Conservation (phyloP, 92 coral and sea anemone species). For the Montipora capitata region DNA sequence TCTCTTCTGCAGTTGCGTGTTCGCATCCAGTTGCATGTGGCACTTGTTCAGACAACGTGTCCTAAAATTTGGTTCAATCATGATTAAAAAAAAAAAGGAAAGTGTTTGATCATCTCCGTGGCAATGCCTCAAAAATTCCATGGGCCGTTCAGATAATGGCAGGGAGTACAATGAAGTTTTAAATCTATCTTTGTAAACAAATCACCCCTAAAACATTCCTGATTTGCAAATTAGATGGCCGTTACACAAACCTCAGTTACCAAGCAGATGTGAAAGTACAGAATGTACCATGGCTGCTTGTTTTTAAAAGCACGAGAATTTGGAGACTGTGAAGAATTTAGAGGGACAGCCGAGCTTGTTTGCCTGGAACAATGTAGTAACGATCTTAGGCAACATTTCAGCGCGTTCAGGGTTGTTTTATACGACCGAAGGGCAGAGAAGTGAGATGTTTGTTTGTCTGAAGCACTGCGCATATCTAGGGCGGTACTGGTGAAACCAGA, state of each 20-base stretch:
- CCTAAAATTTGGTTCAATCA: neutral
- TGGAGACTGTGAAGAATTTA: constrained; percentile 44
- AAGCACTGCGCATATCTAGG: neutral
- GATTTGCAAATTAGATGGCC: constrained; percentile 2
- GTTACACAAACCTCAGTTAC: neutral
- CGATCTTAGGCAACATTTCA: constrained; percentile 41
- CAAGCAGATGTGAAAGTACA: too few species aligned
- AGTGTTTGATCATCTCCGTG: too few species aligned
- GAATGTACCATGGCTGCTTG: constrained; percentile 26
- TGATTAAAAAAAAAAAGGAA: neutral
- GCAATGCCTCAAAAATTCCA: too few species aligned
- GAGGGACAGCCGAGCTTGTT: constrained; percentile 45
- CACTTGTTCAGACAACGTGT: constrained; percentile 7
- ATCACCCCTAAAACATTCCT: constrained; percentile 1
- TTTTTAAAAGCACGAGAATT: constrained; percentile 27
- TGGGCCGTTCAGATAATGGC: too few species aligned
- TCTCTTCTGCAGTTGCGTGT: neutral
- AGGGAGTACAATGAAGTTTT: neutral
- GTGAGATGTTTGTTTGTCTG: constrained; percentile 32
- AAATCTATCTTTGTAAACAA: constrained; percentile 14
- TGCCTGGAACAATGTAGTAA: neutral
- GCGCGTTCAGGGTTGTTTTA: constrained; percentile 61
- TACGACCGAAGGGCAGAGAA: constrained; percentile 43
- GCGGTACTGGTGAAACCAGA: constrained; percentile 50
- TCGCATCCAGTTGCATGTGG: neutral